Evolutionary conservation across 2,888 invertebrate genomes (phyloP).

Genomic region (Melieria picta): DNA sequence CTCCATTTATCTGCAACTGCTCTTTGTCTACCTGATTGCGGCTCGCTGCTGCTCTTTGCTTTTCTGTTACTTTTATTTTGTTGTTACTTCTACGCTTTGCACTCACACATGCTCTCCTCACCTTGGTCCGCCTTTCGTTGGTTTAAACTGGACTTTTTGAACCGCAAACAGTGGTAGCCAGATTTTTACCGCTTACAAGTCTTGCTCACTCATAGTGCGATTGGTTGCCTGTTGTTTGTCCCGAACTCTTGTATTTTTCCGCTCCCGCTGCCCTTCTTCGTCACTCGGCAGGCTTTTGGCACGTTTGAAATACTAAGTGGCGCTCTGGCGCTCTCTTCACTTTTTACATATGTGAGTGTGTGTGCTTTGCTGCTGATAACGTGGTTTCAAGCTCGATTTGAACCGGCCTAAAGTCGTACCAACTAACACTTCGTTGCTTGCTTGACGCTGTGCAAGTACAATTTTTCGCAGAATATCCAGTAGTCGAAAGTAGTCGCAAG

Average conservation of each 20-base stretch:
- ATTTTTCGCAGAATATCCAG: too few relatives aligned
- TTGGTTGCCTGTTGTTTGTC: background rate
- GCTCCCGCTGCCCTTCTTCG: background rate
- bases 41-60: too few relatives aligned
- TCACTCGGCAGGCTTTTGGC: too few relatives aligned
- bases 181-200: background rate
- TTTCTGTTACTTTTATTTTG: too few relatives aligned
- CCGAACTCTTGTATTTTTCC: background rate
- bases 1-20: too few relatives aligned
- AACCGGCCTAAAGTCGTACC: conserved; percentile 20
- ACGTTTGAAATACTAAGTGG: too few relatives aligned
- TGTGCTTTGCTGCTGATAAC: conserved; percentile 10
- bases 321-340: background rate
- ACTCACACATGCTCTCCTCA: too few relatives aligned
- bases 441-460: too few relatives aligned
- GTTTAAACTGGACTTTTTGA: conserved; percentile 52
- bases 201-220: conserved; percentile 23
- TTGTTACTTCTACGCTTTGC: too few relatives aligned
- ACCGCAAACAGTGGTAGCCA: conserved; percentile 34
- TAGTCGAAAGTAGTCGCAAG: too few relatives aligned
- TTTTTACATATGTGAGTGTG: too few relatives aligned
- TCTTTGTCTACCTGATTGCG: too few relatives aligned
- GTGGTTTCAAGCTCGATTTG: conserved; percentile 18
- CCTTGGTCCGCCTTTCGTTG: conserved; percentile 45
- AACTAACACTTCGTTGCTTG: conserved; percentile 10